Evolutionary conservation across 2,797 vertebrate species (phyloP), one percentile per base, ranked within the genome.

Genomic region (Amphiprion clarkii): DNA sequence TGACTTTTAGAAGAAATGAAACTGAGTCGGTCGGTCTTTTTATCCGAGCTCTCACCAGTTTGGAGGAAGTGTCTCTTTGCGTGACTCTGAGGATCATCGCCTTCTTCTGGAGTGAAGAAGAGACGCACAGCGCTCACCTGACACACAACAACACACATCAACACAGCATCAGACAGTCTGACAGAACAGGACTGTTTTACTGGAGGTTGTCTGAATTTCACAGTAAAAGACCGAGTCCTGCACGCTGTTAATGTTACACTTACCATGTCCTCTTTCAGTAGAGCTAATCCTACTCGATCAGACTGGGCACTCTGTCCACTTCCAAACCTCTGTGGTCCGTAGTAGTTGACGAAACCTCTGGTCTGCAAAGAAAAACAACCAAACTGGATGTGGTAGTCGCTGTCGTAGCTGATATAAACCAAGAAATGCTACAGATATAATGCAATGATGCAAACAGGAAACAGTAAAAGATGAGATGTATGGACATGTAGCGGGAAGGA

Each of bases 311-410:
- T 95, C 75, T 95, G 96, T 59, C 94, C 95, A 36, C 92, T 95
- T 52, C 98, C 98, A 94, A 99, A 99, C 85, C 98, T 94, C 92
- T 99, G 98, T 1, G 97, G 96, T 68, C 98, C 98, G 0, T 98
- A 99, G 86, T 97, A 98, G 93, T 99, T 99, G 63, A 99, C 96
- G 87, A 99, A 99, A 4, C 98, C 97, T 87, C 93, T 95, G 74
- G 40, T 77, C 98, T 99, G 71, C 16, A 82, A 87, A 39, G 13
- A 67, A 14, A 44, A 57, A 63, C 51, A 76, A 49, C 27, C 1
- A 55, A 21, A 6, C 0, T 79, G 14, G 69, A 0, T 0, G 1
- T 51, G 33, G 7, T 4, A 33, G 5, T 33, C 31, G 1, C 9
- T 51, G 11, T 9, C 23, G 21, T 5, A 23, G 54, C 54, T 56